Evolutionary conservation across 2,888 invertebrate genomes (phyloP), one percentile per base, ranked within the genome.

Genomic region (Drosophila paramelanica): DNA sequence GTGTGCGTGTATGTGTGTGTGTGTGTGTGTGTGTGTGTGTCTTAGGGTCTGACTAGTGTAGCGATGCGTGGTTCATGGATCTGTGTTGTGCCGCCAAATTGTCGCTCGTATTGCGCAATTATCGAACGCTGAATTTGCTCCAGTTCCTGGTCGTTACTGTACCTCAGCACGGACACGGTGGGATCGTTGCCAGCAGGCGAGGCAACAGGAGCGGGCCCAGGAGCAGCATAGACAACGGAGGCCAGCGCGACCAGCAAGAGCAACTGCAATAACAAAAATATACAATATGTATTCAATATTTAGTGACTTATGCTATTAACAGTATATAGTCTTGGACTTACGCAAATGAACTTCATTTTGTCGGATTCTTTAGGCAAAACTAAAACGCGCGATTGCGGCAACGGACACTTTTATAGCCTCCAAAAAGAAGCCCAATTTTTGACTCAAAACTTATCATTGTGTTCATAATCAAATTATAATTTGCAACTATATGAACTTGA

Each of bases 21-120:
- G 80, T 23, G 23, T 23, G 23, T 23, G 23, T 23, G 23, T 23
- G 4, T 4, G 4, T 23, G 23, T 23, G 23, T 89, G 80, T 59
- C 75, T 67, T 0, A 89, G 25, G 13, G 57, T 61, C 17, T 74
- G 11, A 89, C 67, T 39, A 73, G 31, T 4, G 50, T 62, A n/a
- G 79, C 86, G n/a, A 39, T 52, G 36, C 77, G 82, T 1, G 82
- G 61, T 25, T 78, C 59, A 64, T 91, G 88, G 46, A 90, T 71
- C 27, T 88, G 75, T 0, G 90, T 82, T 20, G 79, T 77, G n/a
- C 91, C 91, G 6, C 90, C 90, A 4, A 83, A 55, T 10, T 81
- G 67, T 14, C 75, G 49, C 38, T 91, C 79, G 52, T 90, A 91
- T 76, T 91, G 91, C 2, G 91, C 91, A 65, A 90, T 91, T 11